Conservation (phyloP, 2,888 invertebrate species). For the Alcis repandata region DNA sequence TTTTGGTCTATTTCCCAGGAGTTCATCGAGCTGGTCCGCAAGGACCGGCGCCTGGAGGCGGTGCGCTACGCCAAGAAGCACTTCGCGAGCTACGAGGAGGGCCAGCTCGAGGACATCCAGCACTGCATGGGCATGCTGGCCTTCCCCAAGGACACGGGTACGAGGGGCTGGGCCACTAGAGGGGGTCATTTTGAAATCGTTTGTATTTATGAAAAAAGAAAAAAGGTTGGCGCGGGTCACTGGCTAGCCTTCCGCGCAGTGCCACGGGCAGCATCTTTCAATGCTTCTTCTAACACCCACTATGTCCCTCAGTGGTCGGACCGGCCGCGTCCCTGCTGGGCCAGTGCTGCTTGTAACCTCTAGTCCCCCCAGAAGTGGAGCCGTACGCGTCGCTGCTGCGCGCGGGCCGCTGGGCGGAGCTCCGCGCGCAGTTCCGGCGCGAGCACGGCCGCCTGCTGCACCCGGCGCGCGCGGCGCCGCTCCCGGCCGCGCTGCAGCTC, state of each 20-base stretch:
- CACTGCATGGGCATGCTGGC: conserved; percentile 98
- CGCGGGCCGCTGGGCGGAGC: conserved; percentile 91
- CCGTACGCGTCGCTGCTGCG: conserved; percentile 90
- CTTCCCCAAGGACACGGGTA: conserved; percentile 88
- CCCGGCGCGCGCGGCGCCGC: conserved; percentile 95
- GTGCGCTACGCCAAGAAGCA: conserved; percentile 97
- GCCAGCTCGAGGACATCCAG: conserved; percentile 94
- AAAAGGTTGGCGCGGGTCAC: too few relatives aligned
- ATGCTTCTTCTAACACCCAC: too few relatives aligned
- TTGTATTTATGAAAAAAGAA: too few relatives aligned
- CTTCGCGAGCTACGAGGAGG: conserved; percentile 95
- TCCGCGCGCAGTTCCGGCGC: conserved; percentile 96
- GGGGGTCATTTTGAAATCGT: too few relatives aligned
- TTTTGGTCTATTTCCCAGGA: conserved; percentile 87
- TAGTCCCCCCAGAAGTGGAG: conserved; percentile 86
- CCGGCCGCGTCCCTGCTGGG: too few relatives aligned
- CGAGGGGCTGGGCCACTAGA: too few relatives aligned
- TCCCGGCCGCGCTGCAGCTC: conserved; percentile 96
- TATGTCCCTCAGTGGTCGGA: too few relatives aligned
- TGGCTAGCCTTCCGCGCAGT: too few relatives aligned
- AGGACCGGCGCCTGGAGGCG: conserved; percentile 95
- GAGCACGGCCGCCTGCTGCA: conserved; percentile 98
- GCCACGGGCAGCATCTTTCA: too few relatives aligned
- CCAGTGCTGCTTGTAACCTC: too few relatives aligned
- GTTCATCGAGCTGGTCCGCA: conserved; percentile 97